Evolutionary conservation across 2,888 invertebrate species (phyloP), one percentile per base, ranked within the genome.

Genomic region (Girardia tigrina): DNA sequence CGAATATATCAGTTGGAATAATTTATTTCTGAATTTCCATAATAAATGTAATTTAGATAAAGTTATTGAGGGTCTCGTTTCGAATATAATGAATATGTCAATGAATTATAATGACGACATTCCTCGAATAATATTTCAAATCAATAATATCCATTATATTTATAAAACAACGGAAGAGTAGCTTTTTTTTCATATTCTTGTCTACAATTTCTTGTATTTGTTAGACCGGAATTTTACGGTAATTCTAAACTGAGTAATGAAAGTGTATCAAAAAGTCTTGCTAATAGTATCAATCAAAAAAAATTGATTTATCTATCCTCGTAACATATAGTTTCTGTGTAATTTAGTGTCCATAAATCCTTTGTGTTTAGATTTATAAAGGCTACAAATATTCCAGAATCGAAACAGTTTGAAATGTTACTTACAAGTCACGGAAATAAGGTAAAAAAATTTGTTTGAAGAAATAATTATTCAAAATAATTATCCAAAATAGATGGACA

Each of bases 61-160:
- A 56, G 56, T 56, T n/a, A 56, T 56, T n/a, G 56, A 56, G n/a
- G 56, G 56, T 20, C n/a, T 56, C 2, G 23, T 56, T 8, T 20
- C 56, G 23, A 56, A 56, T 16, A 56, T 56, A 12, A 56, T 23
- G 23, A 56, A 56, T 16, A 56, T 56, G 56, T 56, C 56, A 16
- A 56, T 56, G 56, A 56, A 20, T 26, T 74, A 74, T 36, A 42
- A 16, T 56, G 74, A 74, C 14, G 74, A 74, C 27, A 42, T 69
- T 36, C 42, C 69, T n/a, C 42, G 56, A 42, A 74, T 74, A 26
- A 74, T 74, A 74, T 74, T 74, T 36, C 74, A 74, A 36, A 74
- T 74, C 6, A 74, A 74, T 20, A 74, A 74, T 23, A 26, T 74
- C 14, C 74, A 74, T 36, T 74, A 74, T 42, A 74, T 74, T 74